phyloP scores from a whole-genome alignment of 2,888 invertebrate species.

The Lasioglossum figueresi region DNA sequence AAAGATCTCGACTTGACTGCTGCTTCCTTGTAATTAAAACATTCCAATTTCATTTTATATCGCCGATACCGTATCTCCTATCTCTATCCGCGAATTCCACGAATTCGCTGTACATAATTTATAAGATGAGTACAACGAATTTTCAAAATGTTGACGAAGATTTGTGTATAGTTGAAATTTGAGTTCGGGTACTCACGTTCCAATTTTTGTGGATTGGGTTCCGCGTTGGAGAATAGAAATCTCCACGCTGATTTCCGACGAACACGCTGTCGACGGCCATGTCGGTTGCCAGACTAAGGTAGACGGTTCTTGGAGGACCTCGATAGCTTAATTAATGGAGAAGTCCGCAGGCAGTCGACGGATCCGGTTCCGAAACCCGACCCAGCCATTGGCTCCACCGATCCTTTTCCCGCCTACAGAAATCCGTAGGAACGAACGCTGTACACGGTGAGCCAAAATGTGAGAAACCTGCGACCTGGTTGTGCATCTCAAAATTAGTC shows the following conservation, averaged over 20 bases:
- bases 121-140: neutral
- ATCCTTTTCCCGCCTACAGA: conserved; percentile 13
- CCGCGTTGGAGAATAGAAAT: neutral
- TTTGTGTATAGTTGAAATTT: neutral
- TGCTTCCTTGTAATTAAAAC: neutral
- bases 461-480: neutral
- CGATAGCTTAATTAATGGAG: conserved; percentile 18
- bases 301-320: neutral
- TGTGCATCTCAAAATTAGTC: neutral
- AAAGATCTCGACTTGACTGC: neutral
- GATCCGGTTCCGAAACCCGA: conserved; percentile 14
- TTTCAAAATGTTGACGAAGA: neutral
- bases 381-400: conserved; percentile 8
- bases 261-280: conserved; percentile 13
- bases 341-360: conserved; percentile 5
- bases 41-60: neutral
- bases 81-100: neutral
- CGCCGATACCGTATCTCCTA: neutral
- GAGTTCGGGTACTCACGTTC: neutral
- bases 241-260: neutral
- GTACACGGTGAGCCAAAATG: neutral
- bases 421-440: neutral
- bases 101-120: neutral
- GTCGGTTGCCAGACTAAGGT: conserved; percentile 14
- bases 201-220: neutral